Evolutionary conservation across 2,797 vertebrate genomes (phyloP), one percentile per base, ranked within the genome.

Genomic region (Odontamblyopus rebecca): DNA sequence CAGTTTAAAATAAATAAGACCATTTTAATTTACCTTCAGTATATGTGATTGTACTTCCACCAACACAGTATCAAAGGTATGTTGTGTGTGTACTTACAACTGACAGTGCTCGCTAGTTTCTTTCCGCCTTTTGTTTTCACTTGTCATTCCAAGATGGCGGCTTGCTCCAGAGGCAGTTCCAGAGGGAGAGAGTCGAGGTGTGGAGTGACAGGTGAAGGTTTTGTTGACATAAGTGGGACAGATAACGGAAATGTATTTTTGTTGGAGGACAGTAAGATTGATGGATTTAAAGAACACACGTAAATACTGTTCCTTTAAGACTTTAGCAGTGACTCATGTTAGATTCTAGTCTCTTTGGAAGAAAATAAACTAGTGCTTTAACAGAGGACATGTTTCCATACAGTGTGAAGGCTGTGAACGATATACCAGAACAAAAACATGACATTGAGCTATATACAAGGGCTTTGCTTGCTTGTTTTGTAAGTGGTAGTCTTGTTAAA

Each of bases 151-250:
- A 27, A 61, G 79, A 79, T 73, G 62, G 71, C 64, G 68, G 80
- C 83, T 79, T 85, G 76, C 71, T 69, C 84, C 70, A 9, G 8
- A 38, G 35, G 35, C 7, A 60, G 68, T 85, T 79, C 72, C 56
- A 82, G 74, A 77, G 82, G 76, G 78, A 82, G 73, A 67, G 61
- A 63, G 59, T 68, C 53, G 50, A 51, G 62, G 67, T 71, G 44
- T 75, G 81, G 76, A 80, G 73, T 82, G 85, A 83, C 83, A 85
- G 80, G 78, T 82, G 81, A 80, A 72, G 56, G 69, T 81, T 87
- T 57, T 67, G 0, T 11, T 70, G 70, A 85, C 80, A 78, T 62
- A 83, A 82, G 73, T 78, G 74, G 78, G 74, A 73, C 74, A 82
- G 75, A 71, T 75, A 30, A 32, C 15, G 44, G 35, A 50, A 53